Base-by-base conservation (phyloP, 2,797 vertebrate species). In the Mormyrus hasselquistii region DNA sequence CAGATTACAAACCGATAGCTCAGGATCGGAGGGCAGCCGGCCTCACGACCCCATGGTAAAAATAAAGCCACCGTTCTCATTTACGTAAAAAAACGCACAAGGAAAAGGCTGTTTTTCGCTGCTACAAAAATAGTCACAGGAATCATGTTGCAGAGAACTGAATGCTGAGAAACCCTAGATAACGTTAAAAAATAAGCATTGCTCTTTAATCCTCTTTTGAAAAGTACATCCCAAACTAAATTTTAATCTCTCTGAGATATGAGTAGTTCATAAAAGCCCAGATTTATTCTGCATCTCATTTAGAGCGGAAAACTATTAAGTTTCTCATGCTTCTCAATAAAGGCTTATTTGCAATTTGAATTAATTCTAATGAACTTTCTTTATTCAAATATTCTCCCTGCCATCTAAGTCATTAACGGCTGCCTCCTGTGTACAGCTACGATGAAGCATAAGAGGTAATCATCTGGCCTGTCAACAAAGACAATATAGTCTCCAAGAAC, bases 261-360 rank as follows among this genome's bases (percentile, higher is more conserved):
- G 86, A 87, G 86, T 47, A 65, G 59, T 62, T 62, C 86, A 65
- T 65, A 65, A 55, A 87, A 47, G 86, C 86, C 57, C 55, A 62
- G 91, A 93, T 93, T 92, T 90, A 92, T 91, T 91, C 92, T 88
- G 92, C 93, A 92, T 94, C 92, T 93, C 91, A 94, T 95, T 93
- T 94, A 91, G 91, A 91, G 89, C 87, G 90, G 89, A 92, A 93
- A 93, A 92, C 90, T 88, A 91, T 90, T 79, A 93, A 92, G 91
- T 91, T 88, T 16, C 88, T 92, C 91, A 91, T 89, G 93, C 93
- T 93, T 92, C 90, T 91, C 93, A 90, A 89, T 79, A 65, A 65
- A 62, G 86, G 8, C 87, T 90, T 88, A 87, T 90, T 88, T 87
- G 69, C 92, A 91, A 65, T 44, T 90, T 88, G 83, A 89, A 91